Conservation (phyloP, 2,113 vertebrate genomes). For the Xenopus laevis region DNA sequence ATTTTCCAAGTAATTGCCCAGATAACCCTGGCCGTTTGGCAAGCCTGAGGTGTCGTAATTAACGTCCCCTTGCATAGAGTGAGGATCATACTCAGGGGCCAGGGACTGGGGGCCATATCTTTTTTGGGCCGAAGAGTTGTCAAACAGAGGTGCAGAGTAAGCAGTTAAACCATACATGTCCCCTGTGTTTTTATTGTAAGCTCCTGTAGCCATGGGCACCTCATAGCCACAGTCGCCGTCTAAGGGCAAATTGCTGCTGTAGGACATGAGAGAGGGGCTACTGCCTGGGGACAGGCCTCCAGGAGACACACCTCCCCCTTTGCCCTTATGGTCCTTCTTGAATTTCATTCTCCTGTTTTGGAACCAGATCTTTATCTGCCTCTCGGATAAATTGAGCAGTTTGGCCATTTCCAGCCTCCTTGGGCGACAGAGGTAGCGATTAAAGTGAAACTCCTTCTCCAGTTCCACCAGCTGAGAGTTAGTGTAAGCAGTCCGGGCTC, state of each 20-base stretch:
- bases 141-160: conserved; percentile 35
- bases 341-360: conserved; percentile 71
- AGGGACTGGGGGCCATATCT: conserved; percentile 32
- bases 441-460: conserved; percentile 75
- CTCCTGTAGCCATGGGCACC: background rate
- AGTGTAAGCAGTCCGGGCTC: conserved; percentile 67
- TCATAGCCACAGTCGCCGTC: conserved; percentile 33
- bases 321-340: conserved; percentile 61
- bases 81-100: conserved; percentile 26
- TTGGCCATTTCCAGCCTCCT: conserved; percentile 69
- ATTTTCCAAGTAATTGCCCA: conserved; percentile 47
- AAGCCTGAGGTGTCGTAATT: conserved; percentile 19
- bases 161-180: conserved; percentile 27
- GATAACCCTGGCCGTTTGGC: conserved; percentile 13
- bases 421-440: conserved; percentile 65
- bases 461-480: conserved; percentile 69
- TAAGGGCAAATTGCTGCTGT: conserved; percentile 12
- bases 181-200: conserved; percentile 38
- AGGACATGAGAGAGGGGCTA: conserved; percentile 8
- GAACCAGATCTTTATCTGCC: conserved; percentile 76
- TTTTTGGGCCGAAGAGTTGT: conserved; percentile 35
- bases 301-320: conserved; percentile 38
- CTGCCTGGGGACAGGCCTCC: conserved; percentile 17
- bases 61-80: conserved; percentile 19
- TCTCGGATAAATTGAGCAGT: conserved; percentile 64